A percentile compares a stretch with the other conserved stretches of the same genome.
phyloP scores from a whole-genome alignment of 2,888 invertebrate genomes.

The Gnatocerus cornutus region DNA sequence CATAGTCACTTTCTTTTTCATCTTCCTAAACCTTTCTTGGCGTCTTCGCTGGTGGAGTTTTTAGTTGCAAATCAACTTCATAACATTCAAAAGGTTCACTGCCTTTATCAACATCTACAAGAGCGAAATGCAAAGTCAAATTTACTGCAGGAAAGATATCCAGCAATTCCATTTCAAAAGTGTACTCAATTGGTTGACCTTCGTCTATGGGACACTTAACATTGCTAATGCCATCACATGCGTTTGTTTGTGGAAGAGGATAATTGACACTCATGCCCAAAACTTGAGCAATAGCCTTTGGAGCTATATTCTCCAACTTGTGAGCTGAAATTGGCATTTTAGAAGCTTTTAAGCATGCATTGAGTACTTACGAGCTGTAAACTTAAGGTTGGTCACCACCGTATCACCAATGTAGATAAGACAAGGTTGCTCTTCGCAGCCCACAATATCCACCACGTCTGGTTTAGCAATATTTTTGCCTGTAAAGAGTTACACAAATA shows the following conservation, averaged over 20 bases:
- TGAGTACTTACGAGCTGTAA: conserved; percentile 23
- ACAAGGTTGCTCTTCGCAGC: conserved; percentile 12
- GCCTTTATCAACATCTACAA: neutral
- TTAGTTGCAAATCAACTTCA: neutral
- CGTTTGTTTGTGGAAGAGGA: conserved; percentile 52
- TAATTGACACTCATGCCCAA: conserved; percentile 49
- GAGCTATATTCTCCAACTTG: conserved; percentile 54
- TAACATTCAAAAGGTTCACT: neutral
- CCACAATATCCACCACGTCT: conserved; percentile 6
- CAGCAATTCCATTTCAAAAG: conserved; percentile 45
- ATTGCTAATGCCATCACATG: conserved; percentile 54
- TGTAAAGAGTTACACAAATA: neutral
- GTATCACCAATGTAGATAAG: conserved; percentile 7
- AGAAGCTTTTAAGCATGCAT: no score
- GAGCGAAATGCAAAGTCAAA: neutral
- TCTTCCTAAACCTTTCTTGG: no score
- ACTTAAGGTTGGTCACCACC: conserved; percentile 10
- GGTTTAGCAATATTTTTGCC: conserved; percentile 5
- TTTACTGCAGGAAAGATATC: conserved; percentile 45
- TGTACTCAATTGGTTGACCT: conserved; percentile 51
- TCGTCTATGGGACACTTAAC: conserved; percentile 55
- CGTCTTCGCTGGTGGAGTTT: no score
- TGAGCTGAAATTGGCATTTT: conserved; percentile 46
- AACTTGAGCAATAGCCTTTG: conserved; percentile 45
- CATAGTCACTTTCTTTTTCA: no score